Percentiles rank a stretch among this genome's conserved stretches.
Evolutionary conservation across 2,797 vertebrate species (phyloP).

Genomic region (Sitta carolinensis): DNA sequence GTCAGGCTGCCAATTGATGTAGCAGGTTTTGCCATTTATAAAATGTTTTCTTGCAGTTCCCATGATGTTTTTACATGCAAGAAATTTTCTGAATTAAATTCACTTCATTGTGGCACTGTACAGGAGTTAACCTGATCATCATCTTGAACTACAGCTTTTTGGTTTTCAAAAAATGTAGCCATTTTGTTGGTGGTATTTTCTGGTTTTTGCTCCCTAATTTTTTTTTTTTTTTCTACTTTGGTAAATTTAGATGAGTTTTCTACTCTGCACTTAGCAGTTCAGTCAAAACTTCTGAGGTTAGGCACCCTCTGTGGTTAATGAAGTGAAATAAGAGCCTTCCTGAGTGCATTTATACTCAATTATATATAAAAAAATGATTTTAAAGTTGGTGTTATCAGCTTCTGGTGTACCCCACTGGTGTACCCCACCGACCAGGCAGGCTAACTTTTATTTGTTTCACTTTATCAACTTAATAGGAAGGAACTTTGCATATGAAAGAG

Average conservation of each 20-base stretch:
- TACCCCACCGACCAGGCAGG: not conserved
- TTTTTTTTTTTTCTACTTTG: not conserved
- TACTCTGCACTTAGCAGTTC: not conserved
- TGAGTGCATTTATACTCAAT: not conserved
- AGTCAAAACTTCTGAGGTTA: not conserved
- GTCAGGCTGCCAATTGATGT: not conserved
- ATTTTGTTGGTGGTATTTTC: not conserved
- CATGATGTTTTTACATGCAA: not conserved
- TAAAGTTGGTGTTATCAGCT: not conserved
- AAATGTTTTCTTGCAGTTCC: not conserved
- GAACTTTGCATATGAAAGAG: not conserved
- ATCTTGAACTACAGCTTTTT: not conserved
- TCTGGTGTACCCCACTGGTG: not conserved
- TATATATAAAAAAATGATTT: not conserved
- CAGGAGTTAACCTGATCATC: not conserved
- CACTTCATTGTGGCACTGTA: not conserved
- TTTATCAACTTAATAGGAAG: not conserved
- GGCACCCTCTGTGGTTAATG: not conserved
- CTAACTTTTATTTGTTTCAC: not conserved
- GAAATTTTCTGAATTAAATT: not conserved
- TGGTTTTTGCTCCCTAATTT: accelerated
- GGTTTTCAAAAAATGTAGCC: not conserved
- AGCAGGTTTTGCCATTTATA: not conserved
- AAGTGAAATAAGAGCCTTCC: not conserved
- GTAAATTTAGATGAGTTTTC: not conserved